phyloP scores from a whole-genome alignment of 2,888 invertebrate genomes.

The Andrena flavipes region DNA sequence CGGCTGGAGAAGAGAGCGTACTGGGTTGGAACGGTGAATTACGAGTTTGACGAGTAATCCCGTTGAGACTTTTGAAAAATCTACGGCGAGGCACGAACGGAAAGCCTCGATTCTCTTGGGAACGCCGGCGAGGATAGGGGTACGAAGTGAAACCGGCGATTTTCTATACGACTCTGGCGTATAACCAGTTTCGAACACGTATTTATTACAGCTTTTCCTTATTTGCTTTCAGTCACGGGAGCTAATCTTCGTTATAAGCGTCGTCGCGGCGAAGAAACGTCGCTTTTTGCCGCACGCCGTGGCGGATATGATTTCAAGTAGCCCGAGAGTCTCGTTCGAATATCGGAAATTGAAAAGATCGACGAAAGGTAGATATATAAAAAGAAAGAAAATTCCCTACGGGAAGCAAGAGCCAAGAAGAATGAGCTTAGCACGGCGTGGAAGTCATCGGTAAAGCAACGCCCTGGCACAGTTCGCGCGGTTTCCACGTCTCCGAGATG shows the following conservation, averaged over 20 bases:
- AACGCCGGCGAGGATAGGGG: conserved; percentile 42
- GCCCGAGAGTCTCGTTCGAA: too few relatives aligned
- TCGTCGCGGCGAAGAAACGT: conserved; percentile 20
- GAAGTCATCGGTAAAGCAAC: conserved; percentile 28
- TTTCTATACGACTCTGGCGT: conserved; percentile 37
- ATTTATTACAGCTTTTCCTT: conserved; percentile 62
- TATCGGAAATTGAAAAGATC: background rate
- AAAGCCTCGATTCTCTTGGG: conserved; percentile 44
- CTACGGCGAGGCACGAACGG: conserved; percentile 18
- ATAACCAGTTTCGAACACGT: conserved; percentile 54
- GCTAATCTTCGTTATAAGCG: conserved; percentile 57
- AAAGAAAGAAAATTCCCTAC: too few relatives aligned
- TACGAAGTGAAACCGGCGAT: conserved; percentile 56
- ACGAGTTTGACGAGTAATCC: conserved; percentile 10
- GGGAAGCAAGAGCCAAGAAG: background rate
- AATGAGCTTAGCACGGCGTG: background rate
- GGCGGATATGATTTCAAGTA: background rate
- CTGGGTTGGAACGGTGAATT: background rate
- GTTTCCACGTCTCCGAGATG: conserved; percentile 21
- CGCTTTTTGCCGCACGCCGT: conserved; percentile 18
- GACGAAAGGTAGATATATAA: too few relatives aligned
- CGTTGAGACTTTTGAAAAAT: conserved; percentile 23
- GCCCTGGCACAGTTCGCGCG: conserved; percentile 35
- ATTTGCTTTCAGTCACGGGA: conserved; percentile 54
- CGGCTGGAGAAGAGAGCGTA: conserved; percentile 7